Percentiles rank a stretch among this genome's conserved stretches.
Conservation (phyloP, 1,140 invertebrate genomes). For the Pachypeltis micranthus region DNA sequence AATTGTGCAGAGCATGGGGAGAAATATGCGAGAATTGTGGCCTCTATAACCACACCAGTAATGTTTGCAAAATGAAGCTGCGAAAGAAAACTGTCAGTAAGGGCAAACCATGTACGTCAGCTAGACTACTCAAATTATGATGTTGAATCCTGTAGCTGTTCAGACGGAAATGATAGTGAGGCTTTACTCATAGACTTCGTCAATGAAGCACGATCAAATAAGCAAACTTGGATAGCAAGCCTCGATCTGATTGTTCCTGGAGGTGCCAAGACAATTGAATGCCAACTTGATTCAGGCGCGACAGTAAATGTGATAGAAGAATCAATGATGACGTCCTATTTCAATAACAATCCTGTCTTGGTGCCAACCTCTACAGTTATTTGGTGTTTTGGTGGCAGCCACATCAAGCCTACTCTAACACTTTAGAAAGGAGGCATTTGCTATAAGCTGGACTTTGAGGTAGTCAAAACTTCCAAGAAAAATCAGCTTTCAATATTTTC, state of each 20-base stretch:
- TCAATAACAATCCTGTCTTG: not conserved
- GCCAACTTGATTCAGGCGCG: conserved; percentile 27
- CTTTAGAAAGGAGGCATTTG: not conserved
- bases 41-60: not conserved
- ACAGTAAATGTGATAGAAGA: not conserved
- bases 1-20: not conserved
- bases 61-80: not conserved
- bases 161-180: not conserved
- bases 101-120: not conserved
- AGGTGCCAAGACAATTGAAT: not conserved
- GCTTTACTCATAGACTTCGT: not conserved
- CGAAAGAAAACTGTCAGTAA: not conserved
- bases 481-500: not conserved
- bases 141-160: not conserved
- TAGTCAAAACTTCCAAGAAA: not conserved
- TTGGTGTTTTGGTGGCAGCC: not conserved
- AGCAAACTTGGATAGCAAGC: not conserved
- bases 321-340: not conserved
- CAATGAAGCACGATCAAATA: not conserved
- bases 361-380: not conserved
- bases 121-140: not conserved
- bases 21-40: not conserved
- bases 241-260: not conserved
- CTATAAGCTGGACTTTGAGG: not conserved
- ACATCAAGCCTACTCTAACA: not conserved